phyloP scores from a whole-genome alignment of 2,888 invertebrate genomes.

The Cryptophagus acutangulus region DNA sequence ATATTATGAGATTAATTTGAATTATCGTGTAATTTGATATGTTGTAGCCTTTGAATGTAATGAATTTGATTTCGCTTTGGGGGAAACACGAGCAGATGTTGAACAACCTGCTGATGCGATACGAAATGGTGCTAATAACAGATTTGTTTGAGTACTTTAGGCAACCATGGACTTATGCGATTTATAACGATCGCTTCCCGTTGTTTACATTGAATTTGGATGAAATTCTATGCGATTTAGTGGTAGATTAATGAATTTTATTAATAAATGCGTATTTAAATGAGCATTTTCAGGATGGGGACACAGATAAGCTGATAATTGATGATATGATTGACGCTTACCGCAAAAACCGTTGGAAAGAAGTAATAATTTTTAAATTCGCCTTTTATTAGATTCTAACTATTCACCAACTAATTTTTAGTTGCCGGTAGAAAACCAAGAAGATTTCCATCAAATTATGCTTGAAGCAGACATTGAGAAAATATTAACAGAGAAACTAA shows the following conservation, averaged over 20 bases:
- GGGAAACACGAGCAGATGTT: constrained; percentile 69
- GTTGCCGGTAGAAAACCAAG: constrained; percentile 32
- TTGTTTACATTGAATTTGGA: no score
- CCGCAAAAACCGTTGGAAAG: no score
- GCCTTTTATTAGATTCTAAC: no score
- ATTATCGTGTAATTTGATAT: background rate
- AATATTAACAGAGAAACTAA: constrained; percentile 25
- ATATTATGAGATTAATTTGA: background rate
- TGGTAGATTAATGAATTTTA: no score
- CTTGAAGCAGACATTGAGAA: constrained; percentile 37
- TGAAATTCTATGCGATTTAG: no score
- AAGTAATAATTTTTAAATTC: no score
- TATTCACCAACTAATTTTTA: constrained; percentile 27
- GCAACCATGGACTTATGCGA: constrained; percentile 60
- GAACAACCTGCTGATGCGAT: constrained; percentile 61
- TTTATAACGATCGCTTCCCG: constrained; percentile 62
- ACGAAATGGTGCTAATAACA: constrained; percentile 55
- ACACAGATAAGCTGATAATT: no score
- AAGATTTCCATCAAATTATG: no score
- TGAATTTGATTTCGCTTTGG: constrained; percentile 59
- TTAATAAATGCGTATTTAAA: no score
- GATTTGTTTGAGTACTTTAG: constrained; percentile 65
- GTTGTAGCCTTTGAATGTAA: constrained; percentile 53
- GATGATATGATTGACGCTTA: no score
- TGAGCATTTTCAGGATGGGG: no score